A percentile compares a stretch with the other conserved stretches of the same genome.
Evolutionary conservation across 1,140 invertebrate species (phyloP).

Genomic region (Eumaeus atala): DNA sequence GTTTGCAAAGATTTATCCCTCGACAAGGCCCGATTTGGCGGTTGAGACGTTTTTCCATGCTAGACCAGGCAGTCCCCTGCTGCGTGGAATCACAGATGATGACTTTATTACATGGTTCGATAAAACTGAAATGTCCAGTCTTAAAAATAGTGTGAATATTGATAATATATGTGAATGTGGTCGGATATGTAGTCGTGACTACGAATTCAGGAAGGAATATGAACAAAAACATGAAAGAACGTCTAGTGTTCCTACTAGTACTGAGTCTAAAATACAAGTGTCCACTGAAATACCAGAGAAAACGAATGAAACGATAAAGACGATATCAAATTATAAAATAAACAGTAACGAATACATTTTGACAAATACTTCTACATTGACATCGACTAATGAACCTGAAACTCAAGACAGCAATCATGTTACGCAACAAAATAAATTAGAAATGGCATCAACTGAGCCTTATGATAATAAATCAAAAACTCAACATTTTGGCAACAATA

Average conservation of each 20-base stretch:
- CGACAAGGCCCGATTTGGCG: slow-evolving; percentile 75
- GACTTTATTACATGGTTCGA: slow-evolving; percentile 80
- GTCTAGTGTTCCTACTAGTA: slow-evolving; percentile 14
- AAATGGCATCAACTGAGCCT: no score
- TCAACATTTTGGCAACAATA: slow-evolving; percentile 41
- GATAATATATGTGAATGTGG: slow-evolving; percentile 72
- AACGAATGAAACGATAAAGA: slow-evolving; percentile 6
- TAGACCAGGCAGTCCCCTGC: slow-evolving; percentile 70
- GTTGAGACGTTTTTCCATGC: slow-evolving; percentile 79
- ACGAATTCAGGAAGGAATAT: slow-evolving; percentile 54
- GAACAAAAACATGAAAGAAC: slow-evolving; percentile 21
- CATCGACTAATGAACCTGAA: background rate
- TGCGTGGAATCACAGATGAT: slow-evolving; percentile 76
- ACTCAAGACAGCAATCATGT: background rate
- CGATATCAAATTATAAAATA: slow-evolving; percentile 4
- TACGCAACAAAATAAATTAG: no score
- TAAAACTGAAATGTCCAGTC: slow-evolving; percentile 65
- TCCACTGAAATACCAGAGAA: slow-evolving; percentile 22
- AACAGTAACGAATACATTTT: background rate
- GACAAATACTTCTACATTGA: background rate
- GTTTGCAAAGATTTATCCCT: slow-evolving; percentile 77
- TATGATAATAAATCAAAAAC: slow-evolving; percentile 24
- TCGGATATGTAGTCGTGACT: slow-evolving; percentile 62
- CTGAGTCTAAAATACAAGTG: slow-evolving; percentile 23
- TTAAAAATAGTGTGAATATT: slow-evolving; percentile 55